Evolutionary conservation across 2,797 vertebrate species (phyloP).

Genomic region (Linurgus olivaceus): DNA sequence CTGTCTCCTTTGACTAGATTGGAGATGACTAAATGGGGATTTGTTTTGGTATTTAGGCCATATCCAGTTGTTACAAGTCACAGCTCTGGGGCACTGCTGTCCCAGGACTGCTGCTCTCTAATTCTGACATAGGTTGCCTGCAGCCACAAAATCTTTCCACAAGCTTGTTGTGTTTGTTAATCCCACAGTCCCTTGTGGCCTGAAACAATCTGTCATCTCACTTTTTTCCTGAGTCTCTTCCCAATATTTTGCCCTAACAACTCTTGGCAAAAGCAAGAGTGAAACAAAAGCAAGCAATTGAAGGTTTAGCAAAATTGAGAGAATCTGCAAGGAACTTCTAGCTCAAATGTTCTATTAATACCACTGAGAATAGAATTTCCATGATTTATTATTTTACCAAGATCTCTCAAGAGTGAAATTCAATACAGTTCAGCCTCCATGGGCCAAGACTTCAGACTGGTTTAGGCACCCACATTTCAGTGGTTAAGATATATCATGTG

Average conservation of each 20-base stretch:
- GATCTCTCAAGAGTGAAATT: not conserved
- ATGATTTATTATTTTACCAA: not conserved
- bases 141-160: slow-evolving; percentile 40
- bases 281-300: not conserved
- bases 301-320: not conserved
- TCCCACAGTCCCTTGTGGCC: not conserved
- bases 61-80: slow-evolving; percentile 58
- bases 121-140: slow-evolving; percentile 38
- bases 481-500: fast-evolving
- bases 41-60: slow-evolving; percentile 34
- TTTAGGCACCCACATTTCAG: not conserved
- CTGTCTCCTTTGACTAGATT: slow-evolving; percentile 14
- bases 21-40: not conserved
- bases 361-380: not conserved
- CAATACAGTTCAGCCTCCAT: not conserved
- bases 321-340: not conserved
- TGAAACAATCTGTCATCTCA: slow-evolving; percentile 62
- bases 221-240: slow-evolving; percentile 29
- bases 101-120: slow-evolving; percentile 25
- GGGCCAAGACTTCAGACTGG: not conserved
- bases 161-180: not conserved
- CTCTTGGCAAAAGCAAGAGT: slow-evolving; percentile 4
- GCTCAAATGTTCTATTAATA: not conserved
- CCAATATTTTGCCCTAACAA: not conserved
- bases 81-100: slow-evolving; percentile 58